Evolutionary conservation across 2,888 invertebrate species (phyloP).

Genomic region (Aethes cnicana): DNA sequence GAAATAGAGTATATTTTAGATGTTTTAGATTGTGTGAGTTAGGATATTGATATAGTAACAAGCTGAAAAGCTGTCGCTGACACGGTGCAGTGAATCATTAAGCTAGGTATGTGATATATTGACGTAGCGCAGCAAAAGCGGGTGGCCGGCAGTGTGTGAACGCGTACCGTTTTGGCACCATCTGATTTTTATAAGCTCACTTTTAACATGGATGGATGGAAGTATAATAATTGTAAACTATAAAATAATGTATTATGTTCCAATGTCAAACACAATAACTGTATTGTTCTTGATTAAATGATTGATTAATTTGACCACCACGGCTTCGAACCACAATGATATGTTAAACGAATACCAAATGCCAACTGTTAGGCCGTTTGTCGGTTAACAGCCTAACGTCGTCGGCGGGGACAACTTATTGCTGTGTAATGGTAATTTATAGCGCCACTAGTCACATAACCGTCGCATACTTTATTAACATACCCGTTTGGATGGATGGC

Average conservation of each 20-base stretch:
- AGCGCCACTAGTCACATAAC: slow-evolving; percentile 20
- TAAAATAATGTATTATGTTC: too few relatives aligned
- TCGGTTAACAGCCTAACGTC: slow-evolving; percentile 29
- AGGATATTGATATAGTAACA: too few relatives aligned
- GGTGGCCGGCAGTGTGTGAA: neutral
- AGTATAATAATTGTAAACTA: too few relatives aligned
- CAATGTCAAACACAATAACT: too few relatives aligned
- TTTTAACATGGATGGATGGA: too few relatives aligned
- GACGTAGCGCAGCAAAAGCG: neutral
- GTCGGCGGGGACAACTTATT: slow-evolving; percentile 35
- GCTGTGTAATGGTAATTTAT: slow-evolving; percentile 41
- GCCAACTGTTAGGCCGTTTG: slow-evolving; percentile 6
- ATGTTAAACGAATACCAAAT: neutral
- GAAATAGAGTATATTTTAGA: too few relatives aligned
- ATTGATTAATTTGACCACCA: too few relatives aligned
- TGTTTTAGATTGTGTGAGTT: too few relatives aligned
- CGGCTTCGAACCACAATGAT: too few relatives aligned
- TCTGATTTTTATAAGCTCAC: too few relatives aligned
- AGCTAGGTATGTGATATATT: slow-evolving; percentile 9
- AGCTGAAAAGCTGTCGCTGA: slow-evolving; percentile 23
- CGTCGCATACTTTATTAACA: slow-evolving; percentile 7
- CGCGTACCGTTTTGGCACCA: too few relatives aligned
- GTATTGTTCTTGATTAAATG: too few relatives aligned
- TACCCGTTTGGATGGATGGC: neutral
- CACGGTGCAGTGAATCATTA: slow-evolving; percentile 23